Conservation (phyloP, 2,113 vertebrate genomes). For the Laticauda colubrina region DNA sequence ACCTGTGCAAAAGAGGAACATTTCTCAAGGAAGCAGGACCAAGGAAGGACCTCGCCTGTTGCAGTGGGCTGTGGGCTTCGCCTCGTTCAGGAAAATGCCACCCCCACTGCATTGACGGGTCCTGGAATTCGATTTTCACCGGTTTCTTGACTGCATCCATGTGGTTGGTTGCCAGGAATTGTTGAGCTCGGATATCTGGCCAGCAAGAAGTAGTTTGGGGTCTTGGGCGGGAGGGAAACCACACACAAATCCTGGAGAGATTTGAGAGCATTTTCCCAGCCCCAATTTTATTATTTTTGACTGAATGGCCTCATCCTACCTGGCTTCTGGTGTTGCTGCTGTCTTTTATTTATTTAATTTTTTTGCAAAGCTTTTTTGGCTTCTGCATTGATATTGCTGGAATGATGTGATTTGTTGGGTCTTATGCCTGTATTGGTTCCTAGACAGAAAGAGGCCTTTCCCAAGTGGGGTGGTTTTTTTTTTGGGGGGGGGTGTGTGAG, state of each 20-base stretch:
- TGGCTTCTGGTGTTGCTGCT: background rate
- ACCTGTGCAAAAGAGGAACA: background rate
- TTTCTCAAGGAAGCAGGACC: too few species aligned
- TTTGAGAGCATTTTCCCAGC: background rate
- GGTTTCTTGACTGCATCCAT: too few species aligned
- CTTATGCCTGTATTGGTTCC: background rate
- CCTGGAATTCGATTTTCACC: too few species aligned
- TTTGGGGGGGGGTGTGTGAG: background rate
- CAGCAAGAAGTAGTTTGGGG: too few species aligned
- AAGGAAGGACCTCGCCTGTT: too few species aligned
- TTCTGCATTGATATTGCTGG: background rate
- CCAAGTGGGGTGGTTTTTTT: background rate
- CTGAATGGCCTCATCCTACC: too few species aligned
- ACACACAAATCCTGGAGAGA: background rate
- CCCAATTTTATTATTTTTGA: too few species aligned
- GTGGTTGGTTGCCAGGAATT: too few species aligned
- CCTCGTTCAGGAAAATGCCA: too few species aligned
- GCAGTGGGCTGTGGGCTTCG: background rate
- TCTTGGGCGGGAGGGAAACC: background rate
- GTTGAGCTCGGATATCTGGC: too few species aligned
- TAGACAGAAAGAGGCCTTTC: background rate
- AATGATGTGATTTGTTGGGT: background rate
- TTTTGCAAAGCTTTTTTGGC: too few species aligned
- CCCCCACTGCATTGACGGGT: background rate
- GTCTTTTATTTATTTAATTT: too few species aligned